phyloP scores from a whole-genome alignment of 1,140 invertebrate genomes.

The Drosophila pectinifera region DNA sequence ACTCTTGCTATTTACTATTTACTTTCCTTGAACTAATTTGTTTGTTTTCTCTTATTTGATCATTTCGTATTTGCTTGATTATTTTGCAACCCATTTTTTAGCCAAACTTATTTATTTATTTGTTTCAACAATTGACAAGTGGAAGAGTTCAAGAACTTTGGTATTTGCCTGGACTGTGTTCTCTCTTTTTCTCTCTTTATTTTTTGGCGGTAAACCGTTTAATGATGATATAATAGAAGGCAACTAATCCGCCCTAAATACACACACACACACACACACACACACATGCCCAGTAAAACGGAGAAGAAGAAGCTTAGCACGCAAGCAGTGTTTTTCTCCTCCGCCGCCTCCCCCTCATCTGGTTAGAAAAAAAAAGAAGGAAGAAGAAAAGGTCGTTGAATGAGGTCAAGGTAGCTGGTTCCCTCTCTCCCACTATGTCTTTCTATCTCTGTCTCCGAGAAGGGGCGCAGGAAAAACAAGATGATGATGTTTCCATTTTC shows the following conservation, averaged over 20 bases:
- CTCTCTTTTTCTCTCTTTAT: background rate
- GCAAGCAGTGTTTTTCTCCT: slow-evolving; percentile 34
- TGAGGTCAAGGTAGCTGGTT: slow-evolving; percentile 70
- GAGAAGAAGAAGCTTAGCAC: slow-evolving; percentile 37
- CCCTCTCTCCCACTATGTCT: slow-evolving; percentile 7
- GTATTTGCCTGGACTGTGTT: slow-evolving; percentile 2
- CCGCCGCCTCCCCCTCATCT: slow-evolving; percentile 1
- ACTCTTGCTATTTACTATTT: background rate
- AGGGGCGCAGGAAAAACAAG: slow-evolving; percentile 12
- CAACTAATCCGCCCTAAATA: slow-evolving; percentile 32
- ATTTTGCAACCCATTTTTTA: slow-evolving; percentile 17
- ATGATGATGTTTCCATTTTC: slow-evolving; percentile 44
- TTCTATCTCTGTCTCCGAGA: background rate
- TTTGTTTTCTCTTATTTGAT: slow-evolving; percentile 9
- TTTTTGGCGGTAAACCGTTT: slow-evolving; percentile 44
- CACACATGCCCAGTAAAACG: background rate
- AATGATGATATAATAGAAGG: slow-evolving; percentile 57
- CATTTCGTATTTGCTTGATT: slow-evolving; percentile 12
- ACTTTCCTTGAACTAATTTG: slow-evolving; percentile 28
- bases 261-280: slow-evolving; percentile 23
- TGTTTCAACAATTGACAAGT: slow-evolving; percentile 42
- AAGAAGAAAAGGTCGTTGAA: slow-evolving; percentile 66
- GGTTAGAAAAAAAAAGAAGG: background rate
- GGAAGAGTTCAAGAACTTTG: slow-evolving; percentile 27
- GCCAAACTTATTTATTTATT: slow-evolving; percentile 21